A percentile compares a stretch with the other conserved stretches of the same genome.
Conservation (phyloP, 2,797 vertebrate genomes). For the Hydrocynus forskahlii region DNA sequence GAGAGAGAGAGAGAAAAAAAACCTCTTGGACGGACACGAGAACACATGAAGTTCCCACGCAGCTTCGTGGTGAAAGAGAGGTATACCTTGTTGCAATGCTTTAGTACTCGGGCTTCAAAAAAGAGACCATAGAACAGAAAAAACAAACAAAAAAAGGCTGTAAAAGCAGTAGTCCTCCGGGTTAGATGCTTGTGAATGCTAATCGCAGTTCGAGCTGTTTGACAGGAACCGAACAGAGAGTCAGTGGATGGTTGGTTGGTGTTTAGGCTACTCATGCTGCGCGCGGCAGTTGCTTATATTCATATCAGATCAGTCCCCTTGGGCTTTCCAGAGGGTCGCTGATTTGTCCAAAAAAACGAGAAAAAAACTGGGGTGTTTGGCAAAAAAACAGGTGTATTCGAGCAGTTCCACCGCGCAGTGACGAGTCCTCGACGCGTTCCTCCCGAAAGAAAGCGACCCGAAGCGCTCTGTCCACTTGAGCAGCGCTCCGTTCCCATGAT, state of each 20-base stretch:
- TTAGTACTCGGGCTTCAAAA: slow-evolving; percentile 83
- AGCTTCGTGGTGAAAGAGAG: slow-evolving; percentile 93
- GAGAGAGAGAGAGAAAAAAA: slow-evolving; percentile 69
- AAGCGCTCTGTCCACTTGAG: slow-evolving; percentile 41
- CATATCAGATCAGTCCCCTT: slow-evolving; percentile 67
- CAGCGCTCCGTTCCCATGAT: slow-evolving; percentile 89
- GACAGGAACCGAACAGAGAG: slow-evolving; percentile 77
- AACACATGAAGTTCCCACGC: slow-evolving; percentile 90
- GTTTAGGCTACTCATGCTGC: slow-evolving; percentile 74
- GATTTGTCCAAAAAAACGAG: slow-evolving; percentile 67
- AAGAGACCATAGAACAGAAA: slow-evolving; percentile 78
- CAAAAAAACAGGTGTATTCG: slow-evolving; percentile 82
- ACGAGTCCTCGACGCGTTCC: not conserved
- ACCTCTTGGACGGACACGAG: slow-evolving; percentile 84
- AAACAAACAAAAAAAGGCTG: slow-evolving; percentile 59
- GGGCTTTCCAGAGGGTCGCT: slow-evolving; percentile 69
- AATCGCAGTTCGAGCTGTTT: slow-evolving; percentile 78
- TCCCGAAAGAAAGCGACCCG: slow-evolving; percentile 54
- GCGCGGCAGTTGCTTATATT: slow-evolving; percentile 73
- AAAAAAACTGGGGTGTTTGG: slow-evolving; percentile 75
- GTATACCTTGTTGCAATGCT: slow-evolving; percentile 99
- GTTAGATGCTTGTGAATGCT: slow-evolving; percentile 68
- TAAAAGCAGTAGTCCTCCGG: slow-evolving; percentile 77
- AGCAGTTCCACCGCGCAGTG: slow-evolving; percentile 76
- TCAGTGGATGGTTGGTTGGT: slow-evolving; percentile 69